Evolutionary conservation across 2,113 vertebrate genomes (phyloP).

Genomic region (Sinocyclocheilus maitianheensis): DNA sequence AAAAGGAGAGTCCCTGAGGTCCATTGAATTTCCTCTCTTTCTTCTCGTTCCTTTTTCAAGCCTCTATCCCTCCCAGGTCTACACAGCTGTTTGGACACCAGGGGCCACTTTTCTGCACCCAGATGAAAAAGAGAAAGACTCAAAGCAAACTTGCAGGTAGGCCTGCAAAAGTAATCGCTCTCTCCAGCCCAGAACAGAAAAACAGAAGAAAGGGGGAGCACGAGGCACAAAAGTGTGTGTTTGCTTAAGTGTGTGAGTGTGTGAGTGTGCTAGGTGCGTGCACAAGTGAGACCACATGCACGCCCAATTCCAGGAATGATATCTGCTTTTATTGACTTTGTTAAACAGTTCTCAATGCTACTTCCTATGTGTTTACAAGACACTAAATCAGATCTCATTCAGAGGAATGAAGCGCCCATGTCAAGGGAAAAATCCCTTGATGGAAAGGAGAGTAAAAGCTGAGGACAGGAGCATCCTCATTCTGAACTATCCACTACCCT

Average conservation of each 20-base stretch:
- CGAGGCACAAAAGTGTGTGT: slow-evolving; percentile 50
- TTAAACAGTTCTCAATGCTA: slow-evolving; percentile 80
- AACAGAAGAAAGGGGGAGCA: slow-evolving; percentile 59
- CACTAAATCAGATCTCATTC: slow-evolving; percentile 75
- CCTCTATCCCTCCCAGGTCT: slow-evolving; percentile 72
- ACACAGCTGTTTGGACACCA: slow-evolving; percentile 77
- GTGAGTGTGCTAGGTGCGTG: slow-evolving; percentile 16
- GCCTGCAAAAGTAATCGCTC: slow-evolving; percentile 78
- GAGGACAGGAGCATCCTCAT: slow-evolving; percentile 44
- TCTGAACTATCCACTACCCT: slow-evolving; percentile 50
- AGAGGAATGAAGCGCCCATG: slow-evolving; percentile 40
- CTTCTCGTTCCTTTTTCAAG: slow-evolving; percentile 63
- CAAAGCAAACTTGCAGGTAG: slow-evolving; percentile 77
- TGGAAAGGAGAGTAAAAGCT: slow-evolving; percentile 13
- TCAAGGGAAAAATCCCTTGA: slow-evolving; percentile 37
- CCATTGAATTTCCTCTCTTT: slow-evolving; percentile 74
- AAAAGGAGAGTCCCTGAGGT: slow-evolving; percentile 64
- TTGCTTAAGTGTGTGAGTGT: slow-evolving; percentile 13
- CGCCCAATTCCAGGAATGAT: slow-evolving; percentile 71
- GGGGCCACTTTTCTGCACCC: slow-evolving; percentile 77
- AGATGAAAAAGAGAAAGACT: slow-evolving; percentile 77
- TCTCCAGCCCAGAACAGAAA: slow-evolving; percentile 68
- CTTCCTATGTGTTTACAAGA: slow-evolving; percentile 83
- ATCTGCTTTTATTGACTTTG: slow-evolving; percentile 85
- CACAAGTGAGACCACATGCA: slow-evolving; percentile 42